Percentiles rank a stretch among this genome's conserved stretches.
These are phyloP conservation scores for Trachymyrmex septentrionalis DNA, from an alignment of 1,140 invertebrate genomes.

Conservation along the genomic window DNA sequence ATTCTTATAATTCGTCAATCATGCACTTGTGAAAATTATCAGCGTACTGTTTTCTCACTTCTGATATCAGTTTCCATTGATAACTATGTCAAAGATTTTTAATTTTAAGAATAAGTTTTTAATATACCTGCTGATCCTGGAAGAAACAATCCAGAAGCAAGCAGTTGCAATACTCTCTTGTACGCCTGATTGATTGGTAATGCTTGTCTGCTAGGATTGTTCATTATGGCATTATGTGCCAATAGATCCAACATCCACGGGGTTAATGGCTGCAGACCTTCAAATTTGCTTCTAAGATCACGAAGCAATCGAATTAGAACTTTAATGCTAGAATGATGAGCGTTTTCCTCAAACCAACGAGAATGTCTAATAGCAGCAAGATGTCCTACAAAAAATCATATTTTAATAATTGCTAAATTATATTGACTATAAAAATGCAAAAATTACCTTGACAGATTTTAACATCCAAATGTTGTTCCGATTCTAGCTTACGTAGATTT, in stretches of 20 bases:
- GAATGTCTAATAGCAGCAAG: slow-evolving; percentile 97
- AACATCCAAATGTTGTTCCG: slow-evolving; percentile 89
- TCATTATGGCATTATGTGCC: slow-evolving; percentile 98
- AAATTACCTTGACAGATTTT: slow-evolving; percentile 84
- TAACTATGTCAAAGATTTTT: background rate
- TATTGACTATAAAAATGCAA: background rate
- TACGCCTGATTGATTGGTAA: slow-evolving; percentile 95
- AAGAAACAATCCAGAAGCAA: slow-evolving; percentile 97
- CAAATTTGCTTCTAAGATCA: slow-evolving; percentile 95
- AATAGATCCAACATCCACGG: slow-evolving; percentile 99
- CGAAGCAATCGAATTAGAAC: slow-evolving; percentile 96
- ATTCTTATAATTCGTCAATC: background rate
- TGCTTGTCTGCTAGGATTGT: slow-evolving; percentile 97
- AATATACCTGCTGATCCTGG: slow-evolving; percentile 95
- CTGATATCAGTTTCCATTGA: background rate
- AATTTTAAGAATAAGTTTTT: slow-evolving; percentile 1
- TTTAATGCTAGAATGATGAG: slow-evolving; percentile 98
- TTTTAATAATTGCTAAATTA: slow-evolving; percentile 11
- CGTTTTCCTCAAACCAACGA: slow-evolving; percentile 99
- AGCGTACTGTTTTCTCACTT: background rate
- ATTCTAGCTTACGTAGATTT: slow-evolving; percentile 96
- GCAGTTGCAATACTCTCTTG: slow-evolving; percentile 94
- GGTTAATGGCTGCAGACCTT: slow-evolving; percentile 95
- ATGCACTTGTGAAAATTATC: slow-evolving; percentile 28
- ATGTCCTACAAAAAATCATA: slow-evolving; percentile 88